Base-by-base conservation (phyloP, 2,888 invertebrate genomes). In the Aleiodes testaceus region DNA sequence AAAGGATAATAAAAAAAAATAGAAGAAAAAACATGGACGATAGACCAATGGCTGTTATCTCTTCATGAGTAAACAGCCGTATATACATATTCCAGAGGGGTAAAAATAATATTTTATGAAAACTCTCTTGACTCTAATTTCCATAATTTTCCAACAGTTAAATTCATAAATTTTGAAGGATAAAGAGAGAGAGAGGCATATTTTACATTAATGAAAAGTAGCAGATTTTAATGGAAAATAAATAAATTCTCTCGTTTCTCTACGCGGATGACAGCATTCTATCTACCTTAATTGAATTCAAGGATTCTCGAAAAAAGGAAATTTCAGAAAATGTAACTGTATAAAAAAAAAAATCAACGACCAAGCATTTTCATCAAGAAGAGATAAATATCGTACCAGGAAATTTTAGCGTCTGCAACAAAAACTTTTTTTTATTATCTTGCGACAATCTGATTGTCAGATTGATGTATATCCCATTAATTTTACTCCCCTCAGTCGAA, bases 61-160 rank as follows among this genome's bases (percentile, higher is more conserved):
- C 59, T 36, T 59, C 59, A 59, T 42, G 59, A 36, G 59, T 18
- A 59, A 59, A 59, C 59, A 59, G 36, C 59, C 7, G 36, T 59
- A 36, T 59, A 36, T 59, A 59, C 42, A 59, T 59, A 16, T 12
- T 30, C 59, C 59, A 36, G 9, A 36, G 11, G 5, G 5, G 42
- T 6, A 59, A 36, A 59, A 59, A 59, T 59, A 14, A 59, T 59
- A 59, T 59, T 59, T 59, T n/a, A 59, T 42, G 12, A 36, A 59
- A 36, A 36, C 42, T 36, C 36, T 16, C 42, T 36, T 67, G 72
- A 67, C 68, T 63, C 11, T 59, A 65, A 71, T 72, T 69, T 68
- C 45, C 66, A 55, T 70, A 59, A 59, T 59, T 36, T 36, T 59
- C 36, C 14, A 6, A 59, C 42, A 36, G 59, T 18, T 59, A 42